Base-by-base conservation (phyloP, 2,113 vertebrate species). In the Scomber scombrus region DNA sequence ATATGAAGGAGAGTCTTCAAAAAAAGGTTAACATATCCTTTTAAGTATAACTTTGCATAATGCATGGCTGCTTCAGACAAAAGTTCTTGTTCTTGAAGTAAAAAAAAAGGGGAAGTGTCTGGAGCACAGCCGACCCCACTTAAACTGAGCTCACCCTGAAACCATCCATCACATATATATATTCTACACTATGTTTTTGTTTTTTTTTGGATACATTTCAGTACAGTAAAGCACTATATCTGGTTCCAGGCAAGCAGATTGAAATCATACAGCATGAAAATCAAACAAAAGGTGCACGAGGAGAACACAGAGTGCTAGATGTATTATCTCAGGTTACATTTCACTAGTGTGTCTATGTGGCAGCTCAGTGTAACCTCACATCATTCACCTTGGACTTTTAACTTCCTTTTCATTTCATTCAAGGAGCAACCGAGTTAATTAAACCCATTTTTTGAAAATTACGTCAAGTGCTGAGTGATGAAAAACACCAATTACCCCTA, bases 401-500 rank as follows among this genome's bases (percentile, higher is more conserved):
- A 51, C 15, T 50, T 56, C 23, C 34, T 21, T 21, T 47, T 34
- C 18, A 56, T 55, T 70, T 56, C 50, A 60, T 23, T 23, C 57
- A 14, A 67, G 68, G 29, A 56, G n/a, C 68, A 65, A 78, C 74
- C 49, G 65, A 55, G 51, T 50, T 71, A 58, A 68, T 49, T 64
- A 54, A 68, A 70, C 13, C 13, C 43, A 63, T 60, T 75, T 78
- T 70, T 81, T 46, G 23, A 54, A 14, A 81, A 81, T 43, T 9
- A 50, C 52, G 78, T 61, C 58, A 60, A 5, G 56, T 19, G 47
- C 69, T 71, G 0, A 66, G 55, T 26, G n/a, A 46, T 8, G 66
- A 58, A 56, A 81, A 81, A 74, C 71, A 68, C 49, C 47, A 77
- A 80, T 82, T 62, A 80, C 15, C 51, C 46, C 64, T 46, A 65